Evolutionary conservation across 2,888 invertebrate genomes (phyloP), one percentile per base, ranked within the genome.

Genomic region (Leptinotarsa haldemani): DNA sequence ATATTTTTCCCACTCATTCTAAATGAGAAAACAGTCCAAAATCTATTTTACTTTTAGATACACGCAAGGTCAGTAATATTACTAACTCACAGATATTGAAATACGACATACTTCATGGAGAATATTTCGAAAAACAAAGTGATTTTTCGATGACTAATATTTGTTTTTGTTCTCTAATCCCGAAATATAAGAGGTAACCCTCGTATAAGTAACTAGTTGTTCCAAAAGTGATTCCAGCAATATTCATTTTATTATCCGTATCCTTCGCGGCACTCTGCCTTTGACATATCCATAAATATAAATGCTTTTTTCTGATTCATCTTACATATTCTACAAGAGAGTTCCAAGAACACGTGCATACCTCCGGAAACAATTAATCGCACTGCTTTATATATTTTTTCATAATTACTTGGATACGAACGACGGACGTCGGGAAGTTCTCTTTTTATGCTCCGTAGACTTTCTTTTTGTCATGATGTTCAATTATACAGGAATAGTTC

Each of bases 231-330:
- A 22, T 22, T 56, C 12, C 2, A 56, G 22, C 56, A 56, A 56
- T 56, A 56, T 56, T 56, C 20, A 56, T 56, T 56, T 56, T 56
- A 56, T 22, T 22, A 56, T 22, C 22, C 56, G 25, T 20, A 56
- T 56, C 56, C 56, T 56, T 56, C 56, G 56, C 22, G 56, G 22
- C 22, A 56, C 56, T 56, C 13, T 56, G 13, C 12, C 22, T 56
- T 22, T 56, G 56, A 56, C 56, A 56, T 56, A 56, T 56, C 56
- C 56, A 56, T 56, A 56, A 56, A 56, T 56, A 56, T 56, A 56
- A 13, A 22, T 56, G 22, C 20, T 4, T 56, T 22, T 56, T 20
- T 22, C 56, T 5, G 56, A 56, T 56, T 56, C 56, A 22, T 56
- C 20, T 22, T 22, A 56, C 22, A 56, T 13, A 56, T 56, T 56